Evolutionary conservation across 1,140 invertebrate genomes (phyloP).

Genomic region (Solen grandis): DNA sequence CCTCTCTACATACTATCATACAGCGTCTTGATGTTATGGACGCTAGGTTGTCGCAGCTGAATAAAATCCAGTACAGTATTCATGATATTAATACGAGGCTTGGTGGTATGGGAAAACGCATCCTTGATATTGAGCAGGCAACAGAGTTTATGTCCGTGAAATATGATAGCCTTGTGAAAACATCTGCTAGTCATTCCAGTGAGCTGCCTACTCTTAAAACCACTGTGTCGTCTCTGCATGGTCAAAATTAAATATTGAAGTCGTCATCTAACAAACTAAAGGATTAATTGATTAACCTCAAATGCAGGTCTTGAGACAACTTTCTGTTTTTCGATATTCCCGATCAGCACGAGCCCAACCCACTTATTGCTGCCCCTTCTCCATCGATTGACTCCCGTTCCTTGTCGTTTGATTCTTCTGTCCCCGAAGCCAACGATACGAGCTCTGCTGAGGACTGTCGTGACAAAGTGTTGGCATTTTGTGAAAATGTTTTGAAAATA

Average conservation of each 20-base stretch:
- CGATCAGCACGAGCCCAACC: neutral
- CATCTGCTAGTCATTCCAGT: neutral
- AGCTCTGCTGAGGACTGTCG: slow-evolving; percentile 1
- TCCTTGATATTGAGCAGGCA: neutral
- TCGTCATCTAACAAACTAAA: neutral
- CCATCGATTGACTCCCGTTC: neutral
- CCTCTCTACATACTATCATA: too few species aligned
- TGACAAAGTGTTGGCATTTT: slow-evolving; percentile 10
- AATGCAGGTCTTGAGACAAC: slow-evolving; percentile 19
- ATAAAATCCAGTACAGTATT: neutral
- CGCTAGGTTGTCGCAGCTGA: neutral
- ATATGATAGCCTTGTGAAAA: neutral
- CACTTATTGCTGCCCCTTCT: neutral
- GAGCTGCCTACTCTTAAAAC: neutral
- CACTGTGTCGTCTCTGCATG: neutral
- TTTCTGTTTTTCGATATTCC: slow-evolving; percentile 9
- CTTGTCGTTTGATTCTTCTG: neutral
- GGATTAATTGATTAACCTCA: slow-evolving; percentile 8
- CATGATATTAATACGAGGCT: too few species aligned
- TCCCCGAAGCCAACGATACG: neutral
- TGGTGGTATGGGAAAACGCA: slow-evolving; percentile 13
- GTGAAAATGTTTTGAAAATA: slow-evolving; percentile 2
- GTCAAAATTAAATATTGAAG: neutral
- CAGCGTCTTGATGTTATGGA: slow-evolving; percentile 17
- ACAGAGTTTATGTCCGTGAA: neutral